These are phyloP conservation scores for Jordanella pulchra DNA, from an alignment of 2,797 vertebrate species.

Conservation along the genomic window DNA sequence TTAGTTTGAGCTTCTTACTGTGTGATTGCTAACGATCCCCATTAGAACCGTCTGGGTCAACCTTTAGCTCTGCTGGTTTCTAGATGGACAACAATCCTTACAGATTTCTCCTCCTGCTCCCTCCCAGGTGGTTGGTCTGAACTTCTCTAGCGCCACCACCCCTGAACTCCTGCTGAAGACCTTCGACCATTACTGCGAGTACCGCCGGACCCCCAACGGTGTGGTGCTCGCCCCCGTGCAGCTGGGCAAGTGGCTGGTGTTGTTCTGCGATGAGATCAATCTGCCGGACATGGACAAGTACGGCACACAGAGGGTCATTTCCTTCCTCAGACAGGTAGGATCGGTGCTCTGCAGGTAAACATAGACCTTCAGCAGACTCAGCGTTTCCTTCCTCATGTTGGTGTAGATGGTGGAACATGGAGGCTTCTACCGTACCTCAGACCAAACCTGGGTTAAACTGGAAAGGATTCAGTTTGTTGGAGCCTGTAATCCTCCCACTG, in stretches of 20 bases:
- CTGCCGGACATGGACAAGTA: slow-evolving; percentile 99
- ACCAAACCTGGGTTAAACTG: slow-evolving; percentile 98
- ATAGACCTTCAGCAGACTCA: background rate
- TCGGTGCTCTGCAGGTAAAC: background rate
- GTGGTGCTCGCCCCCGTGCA: slow-evolving; percentile 96
- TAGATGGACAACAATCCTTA: no score
- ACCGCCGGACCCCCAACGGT: slow-evolving; percentile 93
- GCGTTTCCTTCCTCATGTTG: background rate
- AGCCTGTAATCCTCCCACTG: slow-evolving; percentile 97
- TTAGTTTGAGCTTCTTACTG: no score
- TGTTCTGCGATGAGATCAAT: slow-evolving; percentile 99
- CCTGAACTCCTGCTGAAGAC: slow-evolving; percentile 97
- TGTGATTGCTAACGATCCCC: no score
- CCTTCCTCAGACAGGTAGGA: slow-evolving; percentile 95
- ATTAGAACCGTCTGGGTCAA: no score
- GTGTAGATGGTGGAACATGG: slow-evolving; percentile 98
- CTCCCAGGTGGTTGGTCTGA: slow-evolving; percentile 94
- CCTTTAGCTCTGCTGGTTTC: no score
- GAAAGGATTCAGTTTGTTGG: slow-evolving; percentile 99
- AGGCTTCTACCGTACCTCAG: slow-evolving; percentile 97
- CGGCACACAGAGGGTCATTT: slow-evolving; percentile 97
- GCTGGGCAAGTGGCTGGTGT: slow-evolving; percentile 96
- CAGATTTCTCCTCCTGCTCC: background rate
- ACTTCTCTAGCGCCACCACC: slow-evolving; percentile 98
- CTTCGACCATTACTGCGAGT: slow-evolving; percentile 98